Evolutionary conservation across 2,888 invertebrate species (phyloP).

Genomic region (Sphaerophoria taeniata): DNA sequence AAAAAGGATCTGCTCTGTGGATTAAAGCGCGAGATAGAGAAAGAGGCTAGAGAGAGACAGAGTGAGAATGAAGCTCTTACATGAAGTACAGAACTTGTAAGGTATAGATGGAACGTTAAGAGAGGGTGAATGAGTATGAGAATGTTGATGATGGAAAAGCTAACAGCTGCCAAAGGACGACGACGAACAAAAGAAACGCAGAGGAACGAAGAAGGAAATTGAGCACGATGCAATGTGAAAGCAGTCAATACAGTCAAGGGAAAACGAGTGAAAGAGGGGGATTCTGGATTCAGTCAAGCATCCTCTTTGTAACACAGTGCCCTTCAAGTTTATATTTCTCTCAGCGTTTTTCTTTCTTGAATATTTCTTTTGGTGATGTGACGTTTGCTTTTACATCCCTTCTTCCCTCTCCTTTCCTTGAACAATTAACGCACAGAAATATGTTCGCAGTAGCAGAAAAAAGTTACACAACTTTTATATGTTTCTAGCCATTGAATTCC

Average conservation of each 20-base stretch:
- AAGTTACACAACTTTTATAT: slow-evolving; percentile 6
- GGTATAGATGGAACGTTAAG: slow-evolving; percentile 39
- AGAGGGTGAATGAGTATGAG: slow-evolving; percentile 13
- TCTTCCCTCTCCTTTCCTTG: not conserved
- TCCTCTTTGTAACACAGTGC: slow-evolving; percentile 72
- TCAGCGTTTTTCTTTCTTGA: slow-evolving; percentile 7
- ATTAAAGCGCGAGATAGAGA: no score
- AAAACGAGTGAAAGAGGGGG: slow-evolving; percentile 31
- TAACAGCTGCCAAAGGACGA: slow-evolving; percentile 66
- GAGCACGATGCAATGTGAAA: slow-evolving; percentile 50
- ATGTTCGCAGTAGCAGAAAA: slow-evolving; percentile 9
- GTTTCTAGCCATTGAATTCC: slow-evolving; percentile 19
- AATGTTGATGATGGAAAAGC: slow-evolving; percentile 64
- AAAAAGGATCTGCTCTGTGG: slow-evolving; percentile 20
- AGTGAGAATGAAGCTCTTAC: slow-evolving; percentile 38
- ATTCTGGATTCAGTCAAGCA: slow-evolving; percentile 72
- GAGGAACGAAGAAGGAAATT: slow-evolving; percentile 50
- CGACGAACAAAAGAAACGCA: slow-evolving; percentile 16
- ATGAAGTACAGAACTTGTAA: slow-evolving; percentile 56
- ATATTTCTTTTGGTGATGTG: slow-evolving; percentile 18
- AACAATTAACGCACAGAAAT: not conserved
- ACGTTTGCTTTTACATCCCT: not conserved
- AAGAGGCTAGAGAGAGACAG: slow-evolving; percentile 9
- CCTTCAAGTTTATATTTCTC: slow-evolving; percentile 57
- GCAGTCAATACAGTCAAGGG: not conserved